Percentiles rank a stretch among this genome's conserved stretches.
These are phyloP conservation scores for Oligia fasciuncula DNA, from an alignment of 2,888 invertebrate genomes.

Conservation along the genomic window DNA sequence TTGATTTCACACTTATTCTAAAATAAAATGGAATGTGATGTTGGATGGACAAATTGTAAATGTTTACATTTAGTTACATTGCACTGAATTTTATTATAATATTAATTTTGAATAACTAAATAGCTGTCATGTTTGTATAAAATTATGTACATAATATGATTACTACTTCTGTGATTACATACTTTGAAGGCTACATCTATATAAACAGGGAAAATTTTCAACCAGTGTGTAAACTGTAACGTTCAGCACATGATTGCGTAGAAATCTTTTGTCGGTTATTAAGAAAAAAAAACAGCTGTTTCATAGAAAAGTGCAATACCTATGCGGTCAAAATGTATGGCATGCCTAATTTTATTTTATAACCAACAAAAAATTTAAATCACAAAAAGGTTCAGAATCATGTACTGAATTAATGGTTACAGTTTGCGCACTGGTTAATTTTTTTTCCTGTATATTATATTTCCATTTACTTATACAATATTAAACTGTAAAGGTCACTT, in stretches of 20 bases:
- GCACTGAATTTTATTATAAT: slow-evolving; percentile 4
- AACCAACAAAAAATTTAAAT: too few relatives aligned
- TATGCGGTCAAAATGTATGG: too few relatives aligned
- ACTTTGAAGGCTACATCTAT: slow-evolving; percentile 3
- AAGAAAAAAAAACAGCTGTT: too few relatives aligned
- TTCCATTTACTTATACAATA: slow-evolving; percentile 6
- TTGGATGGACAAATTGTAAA: slow-evolving; percentile 36
- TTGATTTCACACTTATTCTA: slow-evolving; percentile 9
- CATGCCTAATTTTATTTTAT: too few relatives aligned
- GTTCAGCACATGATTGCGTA: too few relatives aligned
- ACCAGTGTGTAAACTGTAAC: too few relatives aligned
- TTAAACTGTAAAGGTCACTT: background rate
- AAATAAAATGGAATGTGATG: slow-evolving; percentile 42
- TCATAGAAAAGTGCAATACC: too few relatives aligned
- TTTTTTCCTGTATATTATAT: too few relatives aligned
- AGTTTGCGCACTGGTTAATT: too few relatives aligned
- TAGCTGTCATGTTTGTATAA: slow-evolving; percentile 4
- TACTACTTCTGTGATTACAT: slow-evolving; percentile 21
- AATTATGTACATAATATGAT: slow-evolving; percentile 26
- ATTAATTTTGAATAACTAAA: background rate
- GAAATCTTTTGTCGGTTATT: too few relatives aligned
- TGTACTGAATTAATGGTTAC: too few relatives aligned
- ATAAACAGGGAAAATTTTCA: background rate
- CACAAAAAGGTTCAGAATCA: too few relatives aligned
- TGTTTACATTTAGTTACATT: slow-evolving; percentile 11